These are phyloP conservation scores for Drosophila subpulchrella DNA, from an alignment of 1,140 invertebrate genomes.

Conservation along the genomic window DNA sequence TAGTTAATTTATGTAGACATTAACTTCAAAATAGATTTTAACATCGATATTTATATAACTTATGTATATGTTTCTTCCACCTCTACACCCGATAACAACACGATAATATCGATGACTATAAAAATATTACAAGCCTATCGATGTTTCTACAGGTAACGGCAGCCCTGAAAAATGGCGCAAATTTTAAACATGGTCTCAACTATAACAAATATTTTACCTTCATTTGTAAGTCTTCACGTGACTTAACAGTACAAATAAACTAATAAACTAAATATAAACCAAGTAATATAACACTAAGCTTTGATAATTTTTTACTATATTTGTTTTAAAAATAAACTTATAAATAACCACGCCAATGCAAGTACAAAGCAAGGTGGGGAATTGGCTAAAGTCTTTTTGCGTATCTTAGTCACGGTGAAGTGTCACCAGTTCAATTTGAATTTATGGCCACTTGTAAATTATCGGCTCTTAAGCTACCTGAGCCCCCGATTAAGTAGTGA, in stretches of 20 bases:
- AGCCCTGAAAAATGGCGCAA: background rate
- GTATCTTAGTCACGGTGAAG: conserved; percentile 21
- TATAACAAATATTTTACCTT: no score
- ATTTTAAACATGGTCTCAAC: background rate
- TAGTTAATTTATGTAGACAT: no score
- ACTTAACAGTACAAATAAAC: background rate
- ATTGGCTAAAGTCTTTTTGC: background rate
- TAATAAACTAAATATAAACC: background rate
- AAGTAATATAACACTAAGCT: background rate
- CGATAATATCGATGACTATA: background rate
- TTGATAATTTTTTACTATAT: background rate
- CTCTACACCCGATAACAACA: background rate
- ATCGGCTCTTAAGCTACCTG: conserved; percentile 14
- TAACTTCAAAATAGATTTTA: no score
- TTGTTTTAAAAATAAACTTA: background rate
- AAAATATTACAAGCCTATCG: background rate
- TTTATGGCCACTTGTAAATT: conserved; percentile 31
- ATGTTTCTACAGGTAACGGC: background rate
- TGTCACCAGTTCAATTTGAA: conserved; percentile 9
- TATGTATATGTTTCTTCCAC: no score
- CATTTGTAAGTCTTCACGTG: no score
- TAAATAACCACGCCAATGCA: background rate
- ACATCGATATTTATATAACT: no score
- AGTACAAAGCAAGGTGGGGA: background rate
- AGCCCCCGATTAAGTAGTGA: conserved; percentile 12